phyloP scores from a whole-genome alignment of 2,888 invertebrate genomes.

The Cylloceria caligata region DNA sequence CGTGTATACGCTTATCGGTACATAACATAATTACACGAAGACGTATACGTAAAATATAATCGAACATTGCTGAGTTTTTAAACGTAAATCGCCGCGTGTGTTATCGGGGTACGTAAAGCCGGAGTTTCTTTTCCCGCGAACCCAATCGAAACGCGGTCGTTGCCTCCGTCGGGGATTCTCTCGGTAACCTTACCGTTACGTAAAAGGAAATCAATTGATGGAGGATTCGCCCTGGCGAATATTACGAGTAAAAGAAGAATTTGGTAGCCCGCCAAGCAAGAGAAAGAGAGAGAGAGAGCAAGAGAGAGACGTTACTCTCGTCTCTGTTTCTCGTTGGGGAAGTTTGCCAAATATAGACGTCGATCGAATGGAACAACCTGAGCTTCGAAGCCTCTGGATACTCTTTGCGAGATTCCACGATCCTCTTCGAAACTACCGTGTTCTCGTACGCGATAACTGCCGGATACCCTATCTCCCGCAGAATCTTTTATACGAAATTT shows the following conservation, averaged over 20 bases:
- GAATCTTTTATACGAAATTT: slow-evolving; percentile 34
- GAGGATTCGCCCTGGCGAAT: slow-evolving; percentile 67
- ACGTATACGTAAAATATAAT: slow-evolving; percentile 52
- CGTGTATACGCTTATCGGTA: slow-evolving; percentile 5
- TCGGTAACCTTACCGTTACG: slow-evolving; percentile 67
- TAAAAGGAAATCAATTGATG: slow-evolving; percentile 70
- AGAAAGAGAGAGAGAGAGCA: slow-evolving; percentile 27
- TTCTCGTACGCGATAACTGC: slow-evolving; percentile 24
- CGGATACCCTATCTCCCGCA: slow-evolving; percentile 21
- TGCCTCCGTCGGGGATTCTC: slow-evolving; percentile 57
- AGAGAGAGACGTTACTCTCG: slow-evolving; percentile 5
- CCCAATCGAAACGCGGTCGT: slow-evolving; percentile 65
- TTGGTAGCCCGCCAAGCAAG: slow-evolving; percentile 67
- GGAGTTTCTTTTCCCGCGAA: slow-evolving; percentile 43
- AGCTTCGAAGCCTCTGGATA: slow-evolving; percentile 42
- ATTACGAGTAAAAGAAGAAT: slow-evolving; percentile 64
- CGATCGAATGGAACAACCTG: slow-evolving; percentile 60
- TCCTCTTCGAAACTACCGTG: slow-evolving; percentile 15
- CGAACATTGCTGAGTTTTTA: slow-evolving; percentile 65
- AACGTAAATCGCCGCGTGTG: slow-evolving; percentile 47
- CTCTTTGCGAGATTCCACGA: slow-evolving; percentile 17
- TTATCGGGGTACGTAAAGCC: slow-evolving; percentile 17
- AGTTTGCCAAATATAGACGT: slow-evolving; percentile 66
- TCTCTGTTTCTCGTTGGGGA: slow-evolving; percentile 18
- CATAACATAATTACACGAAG: slow-evolving; percentile 23